These are phyloP conservation scores for Napeogenes sylphis DNA, from an alignment of 2,888 invertebrate genomes.

Conservation along the genomic window DNA sequence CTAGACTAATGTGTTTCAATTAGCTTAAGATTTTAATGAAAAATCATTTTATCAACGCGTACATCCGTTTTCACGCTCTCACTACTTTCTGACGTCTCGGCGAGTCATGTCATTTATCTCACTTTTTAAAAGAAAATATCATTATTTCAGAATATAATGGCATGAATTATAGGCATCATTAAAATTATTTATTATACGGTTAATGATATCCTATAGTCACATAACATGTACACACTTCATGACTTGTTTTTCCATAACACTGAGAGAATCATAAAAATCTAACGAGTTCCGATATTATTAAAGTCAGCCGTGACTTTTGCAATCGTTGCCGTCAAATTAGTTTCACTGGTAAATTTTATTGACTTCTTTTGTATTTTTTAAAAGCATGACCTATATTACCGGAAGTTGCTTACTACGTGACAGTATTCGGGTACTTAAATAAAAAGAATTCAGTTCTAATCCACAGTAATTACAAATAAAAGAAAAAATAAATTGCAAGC, in stretches of 20 bases:
- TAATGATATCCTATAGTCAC: too few relatives aligned
- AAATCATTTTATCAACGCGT: conserved; percentile 38
- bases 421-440: too few relatives aligned
- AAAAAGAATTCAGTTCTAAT: too few relatives aligned
- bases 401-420: too few relatives aligned
- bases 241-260: not conserved
- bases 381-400: too few relatives aligned
- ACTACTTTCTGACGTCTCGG: conserved; percentile 34
- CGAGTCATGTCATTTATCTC: conserved; percentile 2
- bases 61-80: conserved; percentile 61
- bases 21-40: conserved; percentile 47
- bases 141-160: conserved; percentile 1
- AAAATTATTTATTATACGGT: too few relatives aligned
- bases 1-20: conserved; percentile 35
- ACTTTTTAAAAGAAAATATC: not conserved
- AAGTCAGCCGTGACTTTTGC: not conserved
- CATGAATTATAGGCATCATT: not conserved
- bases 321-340: not conserved
- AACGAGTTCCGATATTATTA: not conserved
- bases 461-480: too few relatives aligned
- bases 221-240: too few relatives aligned
- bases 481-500: too few relatives aligned
- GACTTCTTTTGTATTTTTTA: not conserved
- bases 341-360: not conserved
- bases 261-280: not conserved